phyloP scores from a whole-genome alignment of 92 coral and sea anemone species.

The Plumapathes pennacea region DNA sequence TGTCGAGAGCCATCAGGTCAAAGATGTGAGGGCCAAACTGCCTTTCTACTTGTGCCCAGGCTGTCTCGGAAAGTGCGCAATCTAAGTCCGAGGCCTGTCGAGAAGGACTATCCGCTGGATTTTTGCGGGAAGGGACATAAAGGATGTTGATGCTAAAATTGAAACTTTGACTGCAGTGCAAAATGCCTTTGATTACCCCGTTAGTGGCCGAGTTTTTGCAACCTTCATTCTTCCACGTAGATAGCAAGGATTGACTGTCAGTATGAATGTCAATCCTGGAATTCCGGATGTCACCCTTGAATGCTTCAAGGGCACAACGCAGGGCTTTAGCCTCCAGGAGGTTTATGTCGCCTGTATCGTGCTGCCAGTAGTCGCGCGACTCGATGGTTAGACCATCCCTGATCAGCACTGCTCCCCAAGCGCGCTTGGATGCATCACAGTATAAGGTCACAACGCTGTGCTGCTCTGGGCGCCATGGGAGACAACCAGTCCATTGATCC shows the following conservation, averaged over 20 bases:
- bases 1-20: slow-evolving; percentile 51
- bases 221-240: slow-evolving; percentile 30
- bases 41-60: slow-evolving; percentile 34
- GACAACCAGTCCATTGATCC: slow-evolving; percentile 7
- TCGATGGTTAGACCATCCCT: not conserved
- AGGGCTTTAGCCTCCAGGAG: slow-evolving; percentile 33
- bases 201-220: slow-evolving; percentile 40
- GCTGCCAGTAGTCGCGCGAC: not conserved
- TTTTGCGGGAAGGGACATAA: slow-evolving; percentile 26
- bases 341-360: slow-evolving; percentile 6
- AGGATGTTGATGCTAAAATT: slow-evolving; percentile 28
- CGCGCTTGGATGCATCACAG: slow-evolving; percentile 34
- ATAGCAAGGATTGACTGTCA: slow-evolving; percentile 24
- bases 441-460: slow-evolving; percentile 26
- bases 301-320: slow-evolving; percentile 27
- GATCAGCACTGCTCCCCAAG: slow-evolving; percentile 2
- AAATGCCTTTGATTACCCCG: slow-evolving; percentile 37
- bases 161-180: slow-evolving; percentile 14
- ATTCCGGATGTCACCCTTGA: slow-evolving; percentile 15
- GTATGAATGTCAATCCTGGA: slow-evolving; percentile 37
- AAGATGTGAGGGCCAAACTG: slow-evolving; percentile 46
- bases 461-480: slow-evolving; percentile 39
- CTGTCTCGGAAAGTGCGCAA: slow-evolving; percentile 14
- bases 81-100: slow-evolving; percentile 22
- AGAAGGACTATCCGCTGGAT: slow-evolving; percentile 47